These are phyloP conservation scores for Coelogynopora nodosa DNA, from an alignment of 2,888 invertebrate genomes.

Conservation along the genomic window DNA sequence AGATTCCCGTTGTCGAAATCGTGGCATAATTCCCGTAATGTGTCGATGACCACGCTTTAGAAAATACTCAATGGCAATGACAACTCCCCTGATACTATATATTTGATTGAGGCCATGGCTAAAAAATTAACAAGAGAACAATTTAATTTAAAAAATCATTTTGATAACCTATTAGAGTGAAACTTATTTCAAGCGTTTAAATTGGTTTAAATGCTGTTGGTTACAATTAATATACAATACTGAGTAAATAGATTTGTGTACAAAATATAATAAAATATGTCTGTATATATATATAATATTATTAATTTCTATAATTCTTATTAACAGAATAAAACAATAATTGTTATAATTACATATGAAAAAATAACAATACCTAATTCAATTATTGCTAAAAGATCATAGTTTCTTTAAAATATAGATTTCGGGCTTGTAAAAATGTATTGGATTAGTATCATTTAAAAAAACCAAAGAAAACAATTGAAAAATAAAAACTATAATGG, in stretches of 20 bases:
- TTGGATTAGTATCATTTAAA: no score
- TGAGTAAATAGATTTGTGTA: not conserved
- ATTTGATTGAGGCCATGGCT: not conserved
- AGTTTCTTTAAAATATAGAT: no score
- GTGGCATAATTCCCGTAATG: not conserved
- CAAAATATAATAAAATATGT: not conserved
- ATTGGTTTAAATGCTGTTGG: no score
- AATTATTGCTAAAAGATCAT: no score
- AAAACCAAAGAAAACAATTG: no score
- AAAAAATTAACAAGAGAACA: not conserved
- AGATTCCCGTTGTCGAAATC: not conserved
- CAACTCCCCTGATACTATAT: not conserved
- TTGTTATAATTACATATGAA: no score
- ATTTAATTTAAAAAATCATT: not conserved
- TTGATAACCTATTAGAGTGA: not conserved
- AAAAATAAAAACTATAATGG: no score
- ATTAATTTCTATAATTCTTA: not conserved
- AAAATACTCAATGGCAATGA: not conserved
- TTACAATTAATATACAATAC: no score
- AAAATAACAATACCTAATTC: no score
- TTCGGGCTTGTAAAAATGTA: no score
- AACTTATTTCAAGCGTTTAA: not conserved
- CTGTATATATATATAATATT: no score
- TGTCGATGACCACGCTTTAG: not conserved
- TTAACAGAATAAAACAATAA: no score